Conservation (phyloP, 1,140 invertebrate species). For the Argopecten irradians region DNA sequence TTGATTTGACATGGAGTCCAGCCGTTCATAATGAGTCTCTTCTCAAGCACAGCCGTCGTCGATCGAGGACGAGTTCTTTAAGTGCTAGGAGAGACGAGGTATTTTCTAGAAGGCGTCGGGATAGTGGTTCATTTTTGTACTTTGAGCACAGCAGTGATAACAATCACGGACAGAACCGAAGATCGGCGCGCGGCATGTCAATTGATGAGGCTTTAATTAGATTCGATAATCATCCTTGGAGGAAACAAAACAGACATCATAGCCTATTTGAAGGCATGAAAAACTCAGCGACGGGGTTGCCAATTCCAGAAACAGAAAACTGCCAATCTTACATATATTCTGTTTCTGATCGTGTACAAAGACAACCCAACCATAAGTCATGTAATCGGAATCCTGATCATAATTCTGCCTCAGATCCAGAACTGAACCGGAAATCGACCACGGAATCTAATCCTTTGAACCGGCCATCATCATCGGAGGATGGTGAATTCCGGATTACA, state of each 20-base stretch:
- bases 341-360: background rate
- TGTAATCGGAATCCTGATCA: background rate
- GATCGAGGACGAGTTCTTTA: conserved; percentile 12
- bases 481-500: background rate
- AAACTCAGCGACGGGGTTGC: background rate
- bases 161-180: background rate
- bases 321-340: background rate
- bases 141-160: conserved; percentile 36
- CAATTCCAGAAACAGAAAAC: background rate
- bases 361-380: background rate
- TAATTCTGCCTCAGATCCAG: background rate
- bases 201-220: background rate
- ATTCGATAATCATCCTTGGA: background rate
- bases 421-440: background rate
- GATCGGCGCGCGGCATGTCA: background rate
- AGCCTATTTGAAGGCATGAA: background rate
- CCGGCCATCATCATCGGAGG: background rate
- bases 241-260: background rate
- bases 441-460: background rate
- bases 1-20: background rate
- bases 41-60: background rate
- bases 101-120: conserved; percentile 20
- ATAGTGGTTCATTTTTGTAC: conserved; percentile 55
- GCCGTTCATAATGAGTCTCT: background rate
- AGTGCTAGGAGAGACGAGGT: conserved; percentile 8